These are phyloP conservation scores for Synanthedon tipuliformis DNA, from an alignment of 2,888 invertebrate genomes.

Conservation along the genomic window DNA sequence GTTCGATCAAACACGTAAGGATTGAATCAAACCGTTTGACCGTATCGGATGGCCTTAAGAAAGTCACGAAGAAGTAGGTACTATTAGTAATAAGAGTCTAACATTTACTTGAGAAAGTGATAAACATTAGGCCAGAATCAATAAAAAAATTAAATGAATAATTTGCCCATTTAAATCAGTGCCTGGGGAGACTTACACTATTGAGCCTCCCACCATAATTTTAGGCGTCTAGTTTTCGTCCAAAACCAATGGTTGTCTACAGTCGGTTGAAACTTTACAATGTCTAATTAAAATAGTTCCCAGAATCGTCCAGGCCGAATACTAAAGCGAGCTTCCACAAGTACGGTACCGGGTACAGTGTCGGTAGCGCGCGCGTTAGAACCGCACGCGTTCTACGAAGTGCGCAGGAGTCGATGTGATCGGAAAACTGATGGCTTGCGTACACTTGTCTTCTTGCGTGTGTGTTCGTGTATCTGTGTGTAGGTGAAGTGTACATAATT, in stretches of 20 bases:
- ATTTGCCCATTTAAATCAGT: too few species aligned
- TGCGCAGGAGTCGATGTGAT: constrained; percentile 38
- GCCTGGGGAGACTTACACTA: too few species aligned
- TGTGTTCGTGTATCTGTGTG: constrained; percentile 11
- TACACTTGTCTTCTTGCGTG: constrained; percentile 13
- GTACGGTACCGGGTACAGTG: constrained; percentile 16
- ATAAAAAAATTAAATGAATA: too few species aligned
- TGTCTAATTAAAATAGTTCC: not conserved
- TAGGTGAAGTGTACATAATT: constrained; percentile 2
- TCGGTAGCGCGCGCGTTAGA: constrained; percentile 26
- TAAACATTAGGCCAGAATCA: too few species aligned
- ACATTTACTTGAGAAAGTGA: too few species aligned
- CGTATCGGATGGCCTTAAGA: too few species aligned
- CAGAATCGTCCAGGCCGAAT: not conserved
- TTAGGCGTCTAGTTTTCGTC: too few species aligned
- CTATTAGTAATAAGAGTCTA: too few species aligned
- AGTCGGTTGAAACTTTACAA: not conserved
- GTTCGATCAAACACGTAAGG: too few species aligned
- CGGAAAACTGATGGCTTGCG: constrained; percentile 33
- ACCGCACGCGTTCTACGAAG: constrained; percentile 53
- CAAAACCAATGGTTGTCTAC: not conserved
- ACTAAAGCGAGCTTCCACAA: constrained; percentile 2
- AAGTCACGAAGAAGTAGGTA: too few species aligned
- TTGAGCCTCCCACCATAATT: too few species aligned
- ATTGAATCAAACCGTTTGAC: too few species aligned